phyloP scores from a whole-genome alignment of 1,140 invertebrate species.

The Cherax destructor region DNA sequence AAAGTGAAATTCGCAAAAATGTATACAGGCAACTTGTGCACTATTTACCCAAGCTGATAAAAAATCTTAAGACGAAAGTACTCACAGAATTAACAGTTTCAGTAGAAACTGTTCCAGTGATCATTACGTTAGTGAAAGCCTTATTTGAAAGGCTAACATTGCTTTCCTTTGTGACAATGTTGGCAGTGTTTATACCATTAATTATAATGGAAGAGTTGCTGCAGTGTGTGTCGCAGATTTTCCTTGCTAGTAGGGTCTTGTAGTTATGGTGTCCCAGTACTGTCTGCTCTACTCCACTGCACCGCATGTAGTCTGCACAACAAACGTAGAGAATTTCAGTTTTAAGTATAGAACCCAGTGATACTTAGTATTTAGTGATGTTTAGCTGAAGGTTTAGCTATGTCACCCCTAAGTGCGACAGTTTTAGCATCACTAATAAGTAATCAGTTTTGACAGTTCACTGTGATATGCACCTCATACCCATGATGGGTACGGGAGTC shows the following conservation, averaged over 20 bases:
- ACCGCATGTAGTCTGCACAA: slow-evolving; percentile 20
- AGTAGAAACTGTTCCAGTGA: background rate
- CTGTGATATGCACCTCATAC: too few relatives aligned
- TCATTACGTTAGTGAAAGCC: background rate
- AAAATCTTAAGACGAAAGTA: too few relatives aligned
- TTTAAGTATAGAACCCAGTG: background rate
- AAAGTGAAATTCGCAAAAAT: too few relatives aligned
- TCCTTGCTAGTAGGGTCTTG: background rate
- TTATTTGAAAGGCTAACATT: slow-evolving; percentile 19
- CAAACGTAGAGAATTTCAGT: background rate
- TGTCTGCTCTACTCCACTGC: background rate
- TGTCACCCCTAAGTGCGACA: too few relatives aligned
- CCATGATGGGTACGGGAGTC: too few relatives aligned
- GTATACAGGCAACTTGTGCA: too few relatives aligned
- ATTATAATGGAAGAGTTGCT: background rate
- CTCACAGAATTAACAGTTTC: slow-evolving; percentile 25
- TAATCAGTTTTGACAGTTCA: too few relatives aligned
- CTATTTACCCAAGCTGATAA: too few relatives aligned
- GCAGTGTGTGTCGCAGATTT: background rate
- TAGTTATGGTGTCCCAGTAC: background rate
- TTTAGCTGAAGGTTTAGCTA: too few relatives aligned
- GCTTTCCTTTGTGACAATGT: background rate
- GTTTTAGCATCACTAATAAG: too few relatives aligned
- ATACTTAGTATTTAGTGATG: too few relatives aligned
- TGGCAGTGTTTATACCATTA: slow-evolving; percentile 29